Conservation (phyloP, 2,797 vertebrate species). For the Pipistrellus pipistrellus region DNA sequence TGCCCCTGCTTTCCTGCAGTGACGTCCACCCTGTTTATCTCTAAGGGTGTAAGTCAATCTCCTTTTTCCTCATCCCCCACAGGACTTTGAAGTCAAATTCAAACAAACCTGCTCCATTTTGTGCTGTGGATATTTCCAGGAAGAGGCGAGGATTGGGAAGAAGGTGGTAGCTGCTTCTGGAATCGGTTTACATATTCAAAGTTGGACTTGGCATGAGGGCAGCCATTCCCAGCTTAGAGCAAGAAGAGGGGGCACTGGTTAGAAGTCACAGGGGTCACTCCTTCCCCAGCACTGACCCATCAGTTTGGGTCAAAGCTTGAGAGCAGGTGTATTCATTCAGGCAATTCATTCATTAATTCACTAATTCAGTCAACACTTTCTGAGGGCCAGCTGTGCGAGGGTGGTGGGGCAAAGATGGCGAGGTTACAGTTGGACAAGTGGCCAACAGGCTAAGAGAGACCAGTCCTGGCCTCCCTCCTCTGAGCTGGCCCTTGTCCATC, state of each 20-base stretch:
- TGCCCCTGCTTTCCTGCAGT: background rate
- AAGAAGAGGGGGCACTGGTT: background rate
- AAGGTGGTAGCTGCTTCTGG: background rate
- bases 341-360: background rate
- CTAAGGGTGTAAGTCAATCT: background rate
- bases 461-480: background rate
- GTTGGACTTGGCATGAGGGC: background rate
- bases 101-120: constrained; percentile 46
- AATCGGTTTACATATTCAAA: background rate
- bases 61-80: background rate
- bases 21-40: background rate
- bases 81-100: background rate
- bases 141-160: background rate
- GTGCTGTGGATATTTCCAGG: constrained; percentile 43
- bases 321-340: background rate
- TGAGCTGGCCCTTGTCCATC: background rate
- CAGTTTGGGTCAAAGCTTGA: background rate
- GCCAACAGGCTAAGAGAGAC: background rate
- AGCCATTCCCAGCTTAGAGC: background rate
- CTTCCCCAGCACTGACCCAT: background rate
- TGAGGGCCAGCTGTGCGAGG: background rate
- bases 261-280: background rate
- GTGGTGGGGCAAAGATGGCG: background rate
- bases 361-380: background rate
- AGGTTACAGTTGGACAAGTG: background rate